Conservation (phyloP, 2,113 vertebrate species). For the Melanocharis versteri region DNA sequence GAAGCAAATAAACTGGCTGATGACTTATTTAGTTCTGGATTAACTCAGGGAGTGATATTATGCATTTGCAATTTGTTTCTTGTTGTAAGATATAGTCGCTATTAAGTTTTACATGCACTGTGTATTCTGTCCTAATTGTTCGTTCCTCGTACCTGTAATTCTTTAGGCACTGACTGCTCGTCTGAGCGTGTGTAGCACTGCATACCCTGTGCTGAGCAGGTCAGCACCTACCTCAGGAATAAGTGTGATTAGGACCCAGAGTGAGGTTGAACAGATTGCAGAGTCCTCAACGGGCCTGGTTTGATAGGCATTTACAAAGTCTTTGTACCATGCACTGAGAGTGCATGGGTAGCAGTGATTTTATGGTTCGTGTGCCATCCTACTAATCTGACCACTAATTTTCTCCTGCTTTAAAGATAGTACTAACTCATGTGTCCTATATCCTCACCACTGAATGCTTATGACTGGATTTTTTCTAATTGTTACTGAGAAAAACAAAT, state of each 20-base stretch:
- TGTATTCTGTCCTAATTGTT: background rate
- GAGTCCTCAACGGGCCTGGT: background rate
- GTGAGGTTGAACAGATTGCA: background rate
- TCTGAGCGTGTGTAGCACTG: background rate
- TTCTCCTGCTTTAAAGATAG: background rate
- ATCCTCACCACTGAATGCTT: background rate
- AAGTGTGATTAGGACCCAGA: background rate
- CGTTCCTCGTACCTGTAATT: fast-evolving
- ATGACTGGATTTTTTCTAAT: background rate
- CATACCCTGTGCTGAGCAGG: background rate
- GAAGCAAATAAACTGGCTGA: background rate
- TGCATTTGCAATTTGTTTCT: background rate
- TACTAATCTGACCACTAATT: background rate
- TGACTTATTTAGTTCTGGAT: background rate
- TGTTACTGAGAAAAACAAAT: background rate
- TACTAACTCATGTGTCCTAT: background rate
- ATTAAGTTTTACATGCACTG: background rate
- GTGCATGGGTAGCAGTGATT: background rate
- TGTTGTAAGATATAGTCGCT: background rate
- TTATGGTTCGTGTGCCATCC: background rate
- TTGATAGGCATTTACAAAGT: background rate
- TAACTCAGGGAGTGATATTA: background rate
- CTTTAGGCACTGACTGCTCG: background rate
- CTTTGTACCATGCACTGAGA: background rate
- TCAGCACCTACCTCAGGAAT: background rate